Evolutionary conservation across 2,797 vertebrate genomes (phyloP), one percentile per base, ranked within the genome.

Genomic region (Siniperca undulata): DNA sequence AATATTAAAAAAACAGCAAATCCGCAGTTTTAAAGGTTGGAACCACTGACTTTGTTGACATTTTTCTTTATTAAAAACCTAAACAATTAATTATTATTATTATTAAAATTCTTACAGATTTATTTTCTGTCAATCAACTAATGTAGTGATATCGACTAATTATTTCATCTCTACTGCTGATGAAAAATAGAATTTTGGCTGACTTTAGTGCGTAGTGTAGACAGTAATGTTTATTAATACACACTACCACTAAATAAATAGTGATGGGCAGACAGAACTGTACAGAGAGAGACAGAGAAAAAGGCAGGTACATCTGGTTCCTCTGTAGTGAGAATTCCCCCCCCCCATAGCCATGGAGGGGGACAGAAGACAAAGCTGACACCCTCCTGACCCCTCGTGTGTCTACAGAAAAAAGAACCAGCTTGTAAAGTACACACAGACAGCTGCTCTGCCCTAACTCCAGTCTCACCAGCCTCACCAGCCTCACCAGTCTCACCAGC

Each of bases 321-420:
- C 53, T 84, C 59, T 77, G 62, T 55, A 85, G 86, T 93, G 93
- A 94, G 94, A 96, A 94, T 91, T 2, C 27, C 27, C 27, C 27
- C 27, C 27, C 27, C 27, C 27, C 84, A 86, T 55, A 92, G 69
- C 65, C 91, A 84, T 81, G 68, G 64, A 78, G 76, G 80, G 82
- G 83, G 87, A 88, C 88, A 90, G 90, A 88, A 89, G 90, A 93
- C 92, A 93, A 94, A 94, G 92, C 93, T 93, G 94, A 92, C 93
- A 94, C 81, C 86, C 88, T 79, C 70, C 75, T 89, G 85, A 94
- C 89, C 90, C 80, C 85, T 91, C 82, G 89, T 88, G 81, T 81
- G 77, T 92, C 90, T 83, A 88, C 83, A 93, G 89, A 95, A 92
- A 94, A 93, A 88, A 91, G 81, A 89, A 90, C 80, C 83, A 88